Evolutionary conservation across 2,888 invertebrate genomes (phyloP), one percentile per base, ranked within the genome.

Genomic region (Crepidodera aurea): DNA sequence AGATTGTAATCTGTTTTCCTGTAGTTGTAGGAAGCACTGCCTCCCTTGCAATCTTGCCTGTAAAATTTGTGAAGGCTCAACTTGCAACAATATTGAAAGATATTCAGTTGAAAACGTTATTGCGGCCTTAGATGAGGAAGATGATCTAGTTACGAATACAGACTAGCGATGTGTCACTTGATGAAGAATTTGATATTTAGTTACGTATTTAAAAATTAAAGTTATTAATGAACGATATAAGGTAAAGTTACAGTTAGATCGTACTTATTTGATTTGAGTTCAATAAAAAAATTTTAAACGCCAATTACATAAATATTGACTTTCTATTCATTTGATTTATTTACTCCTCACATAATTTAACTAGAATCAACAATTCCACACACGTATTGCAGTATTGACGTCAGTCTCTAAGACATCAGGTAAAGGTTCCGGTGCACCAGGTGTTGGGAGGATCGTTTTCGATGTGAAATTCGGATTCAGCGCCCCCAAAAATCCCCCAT

Each of bases 11-110:
- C 39, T n/a, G 39, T 13, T 22, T 1, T 27, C 19, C 19, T 48
- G 48, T 48, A 48, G 19, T 19, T 19, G 22, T 5, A 48, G 25
- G 48, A 48, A 48, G 48, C 48, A 48, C 48, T n/a, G 22, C 25
- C 48, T 22, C 19, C 22, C 48, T 22, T 48, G 48, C 25, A 19
- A 48, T 48, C 7, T 48, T 39, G 25, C 48, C 19, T 50, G 50
- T 50, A 27, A 50, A 50, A 27, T 25, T 50, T 50, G 50, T 27
- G 50, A n/a, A 50, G 50, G 50, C 12, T 22, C 50, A 12, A 50
- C 29, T 29, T 25, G 50, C 50, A 22, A n/a, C 27, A 50, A 50
- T 13, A 25, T 12, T 50, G 50, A 50, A 7, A 22, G 6, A 50
- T 50, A 50, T 27, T 27, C 27, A 50, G 50, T 48, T 8, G 48